Evolutionary conservation across 2,797 vertebrate genomes (phyloP).

Genomic region (Rhadinocentrus ornatus): DNA sequence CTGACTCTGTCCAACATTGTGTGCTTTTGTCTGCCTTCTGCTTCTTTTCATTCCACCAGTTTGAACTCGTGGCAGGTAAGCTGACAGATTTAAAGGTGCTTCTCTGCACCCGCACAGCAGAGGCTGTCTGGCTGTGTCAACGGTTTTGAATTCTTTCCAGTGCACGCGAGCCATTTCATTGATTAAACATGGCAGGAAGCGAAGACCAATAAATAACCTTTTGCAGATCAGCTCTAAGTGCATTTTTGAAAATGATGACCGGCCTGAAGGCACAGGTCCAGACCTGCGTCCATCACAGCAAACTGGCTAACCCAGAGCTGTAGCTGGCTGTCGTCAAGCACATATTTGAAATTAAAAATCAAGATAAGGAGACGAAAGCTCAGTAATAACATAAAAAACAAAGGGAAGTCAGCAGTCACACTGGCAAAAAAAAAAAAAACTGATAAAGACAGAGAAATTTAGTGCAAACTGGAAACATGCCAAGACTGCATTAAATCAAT

Average conservation of each 20-base stretch:
- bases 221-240: conserved; percentile 62
- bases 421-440: conserved; percentile 8
- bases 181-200: conserved; percentile 75
- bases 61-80: conserved; percentile 63
- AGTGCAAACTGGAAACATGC: conserved; percentile 10
- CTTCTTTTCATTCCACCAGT: conserved; percentile 55
- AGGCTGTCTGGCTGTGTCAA: conserved; percentile 62
- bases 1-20: conserved; percentile 10
- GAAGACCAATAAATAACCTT: conserved; percentile 71
- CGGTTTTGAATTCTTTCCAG: conserved; percentile 60
- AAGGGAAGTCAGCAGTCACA: background rate
- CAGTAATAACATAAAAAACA: conserved; percentile 17
- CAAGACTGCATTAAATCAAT: conserved; percentile 1
- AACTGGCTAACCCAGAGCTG: conserved; percentile 27
- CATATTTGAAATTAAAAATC: conserved; percentile 33
- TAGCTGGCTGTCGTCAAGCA: background rate
- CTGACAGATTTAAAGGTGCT: conserved; percentile 78
- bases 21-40: conserved; percentile 42
- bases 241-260: conserved; percentile 54
- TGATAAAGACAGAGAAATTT: conserved; percentile 16
- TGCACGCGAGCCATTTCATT: conserved; percentile 68
- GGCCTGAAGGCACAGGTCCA: conserved; percentile 49
- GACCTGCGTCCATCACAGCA: conserved; percentile 7
- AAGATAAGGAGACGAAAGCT: conserved; percentile 20
- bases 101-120: conserved; percentile 52